Conservation (phyloP, 2,113 vertebrate species). For the Baryphthengus martii region DNA sequence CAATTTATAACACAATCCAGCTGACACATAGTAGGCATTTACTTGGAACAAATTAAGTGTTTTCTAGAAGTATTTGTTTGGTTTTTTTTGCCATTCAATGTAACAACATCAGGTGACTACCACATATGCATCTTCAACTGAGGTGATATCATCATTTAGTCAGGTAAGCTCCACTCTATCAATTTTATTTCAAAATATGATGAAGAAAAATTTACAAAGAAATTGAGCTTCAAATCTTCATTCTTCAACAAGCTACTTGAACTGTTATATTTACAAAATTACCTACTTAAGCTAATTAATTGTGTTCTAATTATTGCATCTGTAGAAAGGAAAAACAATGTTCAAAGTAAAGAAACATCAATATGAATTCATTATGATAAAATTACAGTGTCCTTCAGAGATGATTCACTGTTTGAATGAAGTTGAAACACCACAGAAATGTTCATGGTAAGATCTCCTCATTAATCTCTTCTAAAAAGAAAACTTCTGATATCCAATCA, state of each 20-base stretch:
- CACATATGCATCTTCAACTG: rapidly evolving
- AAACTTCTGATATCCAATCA: neutral
- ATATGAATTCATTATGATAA: neutral
- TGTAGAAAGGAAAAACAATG: neutral
- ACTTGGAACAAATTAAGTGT: neutral
- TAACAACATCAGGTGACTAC: neutral
- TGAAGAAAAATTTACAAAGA: neutral
- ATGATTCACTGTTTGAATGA: neutral
- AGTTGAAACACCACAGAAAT: neutral
- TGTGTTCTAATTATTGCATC: neutral
- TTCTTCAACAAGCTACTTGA: conserved; percentile 5
- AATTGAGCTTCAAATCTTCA: neutral
- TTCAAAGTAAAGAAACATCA: neutral
- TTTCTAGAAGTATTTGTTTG: neutral
- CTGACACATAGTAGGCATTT: neutral
- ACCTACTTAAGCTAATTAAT: neutral
- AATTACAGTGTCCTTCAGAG: neutral
- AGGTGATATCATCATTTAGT: neutral
- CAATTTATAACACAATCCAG: neutral
- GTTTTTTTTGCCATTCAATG: neutral
- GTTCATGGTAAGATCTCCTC: neutral
- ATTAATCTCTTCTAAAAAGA: neutral
- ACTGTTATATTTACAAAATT: neutral
- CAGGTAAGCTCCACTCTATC: neutral
- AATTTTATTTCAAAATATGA: neutral